phyloP scores from a whole-genome alignment of 2,113 vertebrate genomes.

The Mesitornis unicolor region DNA sequence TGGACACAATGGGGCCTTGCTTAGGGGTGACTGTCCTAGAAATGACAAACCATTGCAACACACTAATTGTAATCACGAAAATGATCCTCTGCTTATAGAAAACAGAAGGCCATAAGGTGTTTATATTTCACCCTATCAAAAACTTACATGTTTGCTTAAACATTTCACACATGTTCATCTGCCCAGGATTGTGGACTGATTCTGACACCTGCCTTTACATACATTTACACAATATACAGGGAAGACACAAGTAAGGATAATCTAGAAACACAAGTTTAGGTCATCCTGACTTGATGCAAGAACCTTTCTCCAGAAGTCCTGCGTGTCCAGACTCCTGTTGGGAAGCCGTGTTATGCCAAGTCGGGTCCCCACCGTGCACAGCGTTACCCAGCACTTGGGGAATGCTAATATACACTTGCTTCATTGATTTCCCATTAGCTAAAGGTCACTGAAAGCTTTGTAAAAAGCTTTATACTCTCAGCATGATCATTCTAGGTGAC shows the following conservation, averaged over 20 bases:
- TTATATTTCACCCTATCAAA: neutral
- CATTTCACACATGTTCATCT: neutral
- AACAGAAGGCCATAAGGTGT: neutral
- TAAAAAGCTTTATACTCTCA: conserved; percentile 31
- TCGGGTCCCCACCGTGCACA: neutral
- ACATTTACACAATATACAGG: neutral
- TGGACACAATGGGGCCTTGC: accelerated
- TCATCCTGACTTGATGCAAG: neutral
- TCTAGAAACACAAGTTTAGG: neutral
- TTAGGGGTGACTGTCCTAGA: neutral
- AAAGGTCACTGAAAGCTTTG: conserved; percentile 42
- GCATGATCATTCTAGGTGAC: conserved; percentile 5
- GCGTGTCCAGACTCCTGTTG: neutral
- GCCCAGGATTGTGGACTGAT: neutral
- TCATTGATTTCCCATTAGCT: conserved; percentile 42
- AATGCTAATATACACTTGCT: neutral
- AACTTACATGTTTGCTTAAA: neutral
- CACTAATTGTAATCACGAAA: neutral
- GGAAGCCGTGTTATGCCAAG: neutral
- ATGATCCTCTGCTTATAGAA: neutral
- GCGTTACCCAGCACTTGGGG: neutral
- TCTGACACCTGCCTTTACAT: neutral
- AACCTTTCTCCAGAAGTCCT: neutral
- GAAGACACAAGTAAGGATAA: neutral
- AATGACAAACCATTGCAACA: neutral